Base-by-base conservation (phyloP, 2,888 invertebrate species). In the Drosophila suboccidentalis region DNA sequence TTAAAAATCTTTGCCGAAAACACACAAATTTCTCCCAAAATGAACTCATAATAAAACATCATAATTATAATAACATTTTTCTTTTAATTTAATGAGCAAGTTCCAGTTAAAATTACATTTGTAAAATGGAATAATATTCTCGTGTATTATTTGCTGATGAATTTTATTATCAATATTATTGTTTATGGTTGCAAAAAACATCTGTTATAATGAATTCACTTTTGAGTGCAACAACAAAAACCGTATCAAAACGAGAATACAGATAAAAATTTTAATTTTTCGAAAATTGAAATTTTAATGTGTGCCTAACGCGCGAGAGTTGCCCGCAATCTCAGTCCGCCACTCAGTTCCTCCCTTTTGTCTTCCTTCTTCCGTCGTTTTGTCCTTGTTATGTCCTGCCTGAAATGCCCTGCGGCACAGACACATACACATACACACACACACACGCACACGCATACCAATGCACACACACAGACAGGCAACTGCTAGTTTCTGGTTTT, bases 261-360 rank as follows among this genome's bases (percentile, higher is more conserved):
- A 75, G 71, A 81, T 82, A 71, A 73, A 73, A 87, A 84, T 78
- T 78, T 78, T 82, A 78, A 83, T 83, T 75, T 87, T 61, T 71
- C 71, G 53, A 71, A 75, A 82, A 83, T 84, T 82, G 78, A 61
- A 83, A 83, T 87, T 80, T 83, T 82, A 85, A 82, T 82, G 82
- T 82, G 73, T 69, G 75, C 65, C 77, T 80, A 47, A 66, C 22
- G 22, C 53, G 53, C 50, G 65, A 46, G 67, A 53, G 36, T 71
- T 66, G 41, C 38, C 76, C 70, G 43, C 76, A 70, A 64, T 61
- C 43, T 59, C 15, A 49, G 53, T 53, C 10, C 44, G 38, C 19
- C 53, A 22, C 44, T 36, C 51, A 32, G 43, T 34, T 9, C 39
- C 17, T 13, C 15, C 34, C 15, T 15, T 6, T n/a, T n/a, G n/a